Evolutionary conservation across 2,113 vertebrate species (phyloP).

Genomic region (Toxotes jaculatrix): DNA sequence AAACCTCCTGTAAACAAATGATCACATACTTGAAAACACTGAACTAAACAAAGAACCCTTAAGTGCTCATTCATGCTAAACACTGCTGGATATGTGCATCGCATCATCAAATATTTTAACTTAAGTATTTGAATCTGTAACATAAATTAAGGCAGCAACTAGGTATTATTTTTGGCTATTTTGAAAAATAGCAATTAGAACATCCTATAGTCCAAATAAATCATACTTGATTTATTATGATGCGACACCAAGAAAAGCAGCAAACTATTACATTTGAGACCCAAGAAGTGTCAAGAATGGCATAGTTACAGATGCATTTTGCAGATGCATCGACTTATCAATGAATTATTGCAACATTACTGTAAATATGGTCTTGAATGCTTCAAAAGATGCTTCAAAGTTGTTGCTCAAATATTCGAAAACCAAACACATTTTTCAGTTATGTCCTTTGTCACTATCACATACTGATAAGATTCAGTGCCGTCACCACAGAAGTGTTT

Average conservation of each 20-base stretch:
- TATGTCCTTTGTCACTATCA: background rate
- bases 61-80: background rate
- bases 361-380: background rate
- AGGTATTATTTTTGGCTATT: background rate
- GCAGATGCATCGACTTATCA: background rate
- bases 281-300: background rate
- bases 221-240: no score
- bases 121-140: background rate
- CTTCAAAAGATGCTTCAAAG: background rate
- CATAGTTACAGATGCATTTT: no score
- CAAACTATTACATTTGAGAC: background rate
- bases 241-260: no score
- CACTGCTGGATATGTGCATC: background rate
- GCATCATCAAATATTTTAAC: background rate
- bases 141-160: background rate
- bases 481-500: constrained; percentile 2
- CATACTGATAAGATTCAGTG: background rate
- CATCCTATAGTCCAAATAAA: background rate
- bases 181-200: background rate
- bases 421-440: background rate
- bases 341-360: background rate
- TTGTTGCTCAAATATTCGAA: background rate
- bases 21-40: background rate
- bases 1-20: background rate
- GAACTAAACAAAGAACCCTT: background rate